These are phyloP conservation scores for Rhinoraja longicauda DNA, from an alignment of 2,797 vertebrate species.

Conservation along the genomic window DNA sequence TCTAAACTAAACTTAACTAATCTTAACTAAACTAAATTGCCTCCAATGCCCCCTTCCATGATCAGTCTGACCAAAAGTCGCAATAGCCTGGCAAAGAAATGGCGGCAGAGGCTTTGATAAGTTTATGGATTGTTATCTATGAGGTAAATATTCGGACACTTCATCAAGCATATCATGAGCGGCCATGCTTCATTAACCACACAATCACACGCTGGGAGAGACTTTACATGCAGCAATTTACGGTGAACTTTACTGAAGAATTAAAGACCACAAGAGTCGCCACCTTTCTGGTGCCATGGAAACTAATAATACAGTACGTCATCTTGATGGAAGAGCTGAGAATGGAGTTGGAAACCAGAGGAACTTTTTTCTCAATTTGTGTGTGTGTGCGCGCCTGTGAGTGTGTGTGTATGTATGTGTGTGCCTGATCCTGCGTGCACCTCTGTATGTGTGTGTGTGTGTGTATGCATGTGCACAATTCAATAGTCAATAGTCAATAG, in stretches of 20 bases:
- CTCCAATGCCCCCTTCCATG: neutral
- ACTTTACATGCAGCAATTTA: neutral
- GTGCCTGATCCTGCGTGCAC: no score
- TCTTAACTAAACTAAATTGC: neutral
- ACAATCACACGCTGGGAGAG: neutral
- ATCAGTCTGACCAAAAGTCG: neutral
- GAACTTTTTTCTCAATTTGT: no score
- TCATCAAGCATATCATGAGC: neutral
- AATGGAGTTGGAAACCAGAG: no score
- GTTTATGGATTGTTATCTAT: neutral
- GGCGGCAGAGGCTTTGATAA: neutral
- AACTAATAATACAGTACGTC: no score
- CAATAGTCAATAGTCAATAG: no score
- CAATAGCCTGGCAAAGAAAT: neutral
- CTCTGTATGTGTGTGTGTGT: no score
- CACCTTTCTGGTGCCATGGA: no score
- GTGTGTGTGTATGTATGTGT: no score
- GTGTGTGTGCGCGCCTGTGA: no score
- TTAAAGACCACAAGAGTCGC: neutral
- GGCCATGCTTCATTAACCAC: neutral
- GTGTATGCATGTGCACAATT: no score
- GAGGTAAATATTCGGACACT: conserved; percentile 9
- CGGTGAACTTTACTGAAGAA: neutral
- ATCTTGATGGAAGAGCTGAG: no score
- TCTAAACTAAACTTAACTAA: no score